Base-by-base conservation (phyloP, 2,113 vertebrate genomes). In the Bufo bufo region DNA sequence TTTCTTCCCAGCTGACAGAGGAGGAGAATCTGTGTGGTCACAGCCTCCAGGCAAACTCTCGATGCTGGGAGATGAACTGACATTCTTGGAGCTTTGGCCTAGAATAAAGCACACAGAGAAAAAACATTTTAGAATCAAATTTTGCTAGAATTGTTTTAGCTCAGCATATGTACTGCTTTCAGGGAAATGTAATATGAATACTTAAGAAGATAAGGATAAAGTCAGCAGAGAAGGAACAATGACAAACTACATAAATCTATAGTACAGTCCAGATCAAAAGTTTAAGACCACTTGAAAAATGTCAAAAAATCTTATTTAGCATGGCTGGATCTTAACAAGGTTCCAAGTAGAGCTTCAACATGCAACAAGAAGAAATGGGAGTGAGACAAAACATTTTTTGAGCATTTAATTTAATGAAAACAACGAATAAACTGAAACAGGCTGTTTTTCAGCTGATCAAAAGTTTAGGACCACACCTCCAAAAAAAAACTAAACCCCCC, bases 51-150 rank as follows among this genome's bases (percentile, higher is more conserved):
- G 92, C 81, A 99, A 94, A 90, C 97, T 99, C 91, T 99, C 98
- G 89, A 93, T 94, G 91, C 98, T 99, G 81, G 98, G 96, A 88
- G 98, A 99, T 86, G 97, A 97, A 91, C 96, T 98, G 90, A 97
- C 93, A 1, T 94, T 96, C 94, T 95, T 96, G 88, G 96, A 95
- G 92, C 90, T 95, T 87, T 97, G 97, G 72, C 98, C 98, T 99
- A 91, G 54, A 92, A 93, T 84, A 66, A 65, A 93, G 91, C 58
- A 89, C 74, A 91, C 86, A 17, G 89, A 90, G 71, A 80, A 90
- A n/a, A 19, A 90, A 90, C 89, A 89, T 90, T 90, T 77, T 77
- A 86, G 74, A 77, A 86, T 49, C 5, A 9, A n/a, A 78, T 54
- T 49, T 19, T 19, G 7, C 13, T 47, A 13, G 52, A 56, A 85